Conservation (phyloP, 2,113 vertebrate species). For the Solea solea region DNA sequence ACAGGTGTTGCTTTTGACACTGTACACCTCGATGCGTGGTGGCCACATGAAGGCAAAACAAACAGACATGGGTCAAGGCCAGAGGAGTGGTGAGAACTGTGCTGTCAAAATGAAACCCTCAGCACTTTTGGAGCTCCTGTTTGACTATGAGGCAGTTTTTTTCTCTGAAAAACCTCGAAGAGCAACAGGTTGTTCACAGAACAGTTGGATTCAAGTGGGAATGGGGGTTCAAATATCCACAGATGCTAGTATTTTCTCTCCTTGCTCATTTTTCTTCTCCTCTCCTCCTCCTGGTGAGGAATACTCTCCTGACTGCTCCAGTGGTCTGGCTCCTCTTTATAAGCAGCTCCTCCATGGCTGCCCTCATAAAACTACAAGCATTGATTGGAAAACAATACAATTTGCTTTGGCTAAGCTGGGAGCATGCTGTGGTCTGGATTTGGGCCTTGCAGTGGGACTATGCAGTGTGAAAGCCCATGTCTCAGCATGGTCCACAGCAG, state of each 20-base stretch:
- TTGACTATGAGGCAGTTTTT: constrained; percentile 24
- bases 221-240: constrained; percentile 1
- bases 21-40: constrained; percentile 20
- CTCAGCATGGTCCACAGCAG: constrained; percentile 25
- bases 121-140: constrained; percentile 3
- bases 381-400: constrained; percentile 65
- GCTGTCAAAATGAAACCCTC: constrained; percentile 13
- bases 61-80: constrained; percentile 46
- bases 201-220: constrained; percentile 36
- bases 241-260: constrained; percentile 20
- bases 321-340: constrained; percentile 46
- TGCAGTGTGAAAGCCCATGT: constrained; percentile 23
- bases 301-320: constrained; percentile 35
- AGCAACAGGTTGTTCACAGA: constrained; percentile 25
- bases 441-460: constrained; percentile 9
- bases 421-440: constrained; percentile 34
- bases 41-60: constrained; percentile 70
- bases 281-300: constrained; percentile 38
- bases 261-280: constrained; percentile 1
- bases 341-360: constrained; percentile 56
- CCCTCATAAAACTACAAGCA: constrained; percentile 45
- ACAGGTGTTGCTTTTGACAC: constrained; percentile 49
- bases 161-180: neutral
- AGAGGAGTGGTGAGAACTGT: constrained; percentile 16
- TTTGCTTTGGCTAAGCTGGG: constrained; percentile 58